Conservation (phyloP, 2,888 invertebrate genomes). For the Lacanobia oleracea region DNA sequence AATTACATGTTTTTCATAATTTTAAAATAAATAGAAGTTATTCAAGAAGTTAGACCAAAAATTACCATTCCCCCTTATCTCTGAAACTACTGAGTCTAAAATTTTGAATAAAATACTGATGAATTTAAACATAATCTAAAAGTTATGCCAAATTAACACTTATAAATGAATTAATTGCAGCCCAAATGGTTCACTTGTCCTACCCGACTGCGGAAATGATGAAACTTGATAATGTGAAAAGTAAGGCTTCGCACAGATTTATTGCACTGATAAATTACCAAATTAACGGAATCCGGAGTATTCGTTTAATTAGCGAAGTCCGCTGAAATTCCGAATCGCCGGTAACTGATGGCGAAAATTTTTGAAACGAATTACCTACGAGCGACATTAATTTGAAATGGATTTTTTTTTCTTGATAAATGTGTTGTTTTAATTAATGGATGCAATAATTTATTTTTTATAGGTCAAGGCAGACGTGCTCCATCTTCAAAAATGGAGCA, state of each 20-base stretch:
- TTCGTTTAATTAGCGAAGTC: conserved; percentile 54
- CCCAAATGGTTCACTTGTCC: conserved; percentile 32
- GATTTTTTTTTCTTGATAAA: background rate
- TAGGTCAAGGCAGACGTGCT: too few species aligned
- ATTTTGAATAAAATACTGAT: too few species aligned
- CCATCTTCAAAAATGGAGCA: too few species aligned
- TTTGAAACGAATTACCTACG: conserved; percentile 22
- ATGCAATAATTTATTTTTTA: too few species aligned
- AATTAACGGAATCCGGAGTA: conserved; percentile 56
- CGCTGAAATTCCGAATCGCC: conserved; percentile 30
- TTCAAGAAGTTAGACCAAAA: too few species aligned
- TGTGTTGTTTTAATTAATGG: background rate
- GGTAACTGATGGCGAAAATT: conserved; percentile 24
- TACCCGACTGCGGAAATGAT: conserved; percentile 47
- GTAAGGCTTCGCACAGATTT: conserved; percentile 54
- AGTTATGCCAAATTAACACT: conserved; percentile 9
- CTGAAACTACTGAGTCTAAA: too few species aligned
- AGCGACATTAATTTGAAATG: conserved; percentile 4
- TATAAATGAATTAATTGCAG: conserved; percentile 38
- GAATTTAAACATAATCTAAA: conserved; percentile 12
- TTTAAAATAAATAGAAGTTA: too few species aligned
- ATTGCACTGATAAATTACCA: conserved; percentile 53
- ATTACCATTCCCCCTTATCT: too few species aligned
- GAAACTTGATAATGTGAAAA: conserved; percentile 64
- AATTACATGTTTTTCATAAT: too few species aligned